phyloP scores from a whole-genome alignment of 2,888 invertebrate species.

The Conomelus anceps region DNA sequence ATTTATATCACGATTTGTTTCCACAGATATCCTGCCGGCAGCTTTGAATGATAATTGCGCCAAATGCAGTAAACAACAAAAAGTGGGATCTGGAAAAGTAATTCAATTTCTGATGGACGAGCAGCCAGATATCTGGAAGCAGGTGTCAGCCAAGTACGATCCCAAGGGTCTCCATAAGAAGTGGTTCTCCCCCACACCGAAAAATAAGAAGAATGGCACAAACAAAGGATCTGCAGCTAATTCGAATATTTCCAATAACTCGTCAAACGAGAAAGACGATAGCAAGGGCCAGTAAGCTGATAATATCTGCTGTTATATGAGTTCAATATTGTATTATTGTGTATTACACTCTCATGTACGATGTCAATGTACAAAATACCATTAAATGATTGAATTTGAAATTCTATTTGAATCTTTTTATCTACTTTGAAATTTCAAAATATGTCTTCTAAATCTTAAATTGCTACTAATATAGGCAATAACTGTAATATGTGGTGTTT shows the following conservation, averaged over 20 bases:
- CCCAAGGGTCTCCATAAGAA: not conserved
- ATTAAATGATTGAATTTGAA: not conserved
- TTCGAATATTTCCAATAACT: not conserved
- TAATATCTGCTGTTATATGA: not conserved
- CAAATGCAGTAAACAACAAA: not conserved
- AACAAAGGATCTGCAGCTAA: not conserved
- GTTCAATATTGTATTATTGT: not conserved
- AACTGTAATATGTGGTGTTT: no score
- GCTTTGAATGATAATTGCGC: not conserved
- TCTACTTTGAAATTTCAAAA: no score
- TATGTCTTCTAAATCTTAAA: no score
- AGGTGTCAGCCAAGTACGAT: not conserved
- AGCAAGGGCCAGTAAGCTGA: not conserved
- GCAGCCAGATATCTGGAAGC: not conserved
- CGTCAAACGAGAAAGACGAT: not conserved
- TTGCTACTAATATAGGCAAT: no score
- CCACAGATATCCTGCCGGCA: not conserved
- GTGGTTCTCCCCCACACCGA: not conserved
- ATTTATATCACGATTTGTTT: not conserved
- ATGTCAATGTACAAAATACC: not conserved
- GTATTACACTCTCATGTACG: no score
- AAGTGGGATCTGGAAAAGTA: not conserved
- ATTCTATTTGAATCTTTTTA: no score
- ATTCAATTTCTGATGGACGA: constrained; percentile 2
- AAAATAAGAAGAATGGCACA: not conserved